phyloP scores from a whole-genome alignment of 2,113 vertebrate genomes.

The Mormoops blainvillei region DNA sequence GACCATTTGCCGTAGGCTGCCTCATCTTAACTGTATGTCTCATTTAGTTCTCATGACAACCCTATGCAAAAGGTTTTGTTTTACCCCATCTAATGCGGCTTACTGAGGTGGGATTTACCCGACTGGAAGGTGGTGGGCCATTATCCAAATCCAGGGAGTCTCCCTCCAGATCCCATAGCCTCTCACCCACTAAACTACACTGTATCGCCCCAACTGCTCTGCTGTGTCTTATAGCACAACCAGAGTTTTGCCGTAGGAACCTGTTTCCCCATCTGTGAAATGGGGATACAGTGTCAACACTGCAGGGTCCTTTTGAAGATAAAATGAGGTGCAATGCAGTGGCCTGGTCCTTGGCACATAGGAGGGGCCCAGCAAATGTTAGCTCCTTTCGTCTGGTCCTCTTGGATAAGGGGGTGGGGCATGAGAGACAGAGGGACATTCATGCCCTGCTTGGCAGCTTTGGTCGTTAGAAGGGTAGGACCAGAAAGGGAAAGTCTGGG shows the following conservation, averaged over 20 bases:
- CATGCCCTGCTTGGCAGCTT: not conserved
- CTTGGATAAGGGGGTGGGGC: not conserved
- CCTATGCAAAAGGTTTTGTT: not conserved
- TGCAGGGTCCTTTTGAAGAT: not conserved
- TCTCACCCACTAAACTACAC: fast-evolving
- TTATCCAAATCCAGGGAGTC: not conserved
- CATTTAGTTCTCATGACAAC: not conserved
- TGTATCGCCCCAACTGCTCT: fast-evolving
- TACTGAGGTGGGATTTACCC: not conserved
- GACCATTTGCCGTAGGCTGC: not conserved
- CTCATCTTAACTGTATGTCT: not conserved
- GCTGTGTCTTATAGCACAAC: not conserved
- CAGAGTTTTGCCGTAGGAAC: not conserved
- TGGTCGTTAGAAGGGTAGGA: not conserved
- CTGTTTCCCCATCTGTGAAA: not conserved
- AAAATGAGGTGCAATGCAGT: not conserved
- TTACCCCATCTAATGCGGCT: not conserved
- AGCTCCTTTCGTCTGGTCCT: not conserved
- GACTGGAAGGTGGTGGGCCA: not conserved
- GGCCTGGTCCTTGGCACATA: not conserved
- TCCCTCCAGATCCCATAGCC: not conserved
- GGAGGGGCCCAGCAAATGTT: not conserved
- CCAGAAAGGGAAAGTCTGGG: not conserved
- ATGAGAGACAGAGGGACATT: conserved; percentile 1
- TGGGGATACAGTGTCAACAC: not conserved